These are phyloP conservation scores for Schizotus pectinicornis DNA, from an alignment of 2,888 invertebrate genomes.

Conservation along the genomic window DNA sequence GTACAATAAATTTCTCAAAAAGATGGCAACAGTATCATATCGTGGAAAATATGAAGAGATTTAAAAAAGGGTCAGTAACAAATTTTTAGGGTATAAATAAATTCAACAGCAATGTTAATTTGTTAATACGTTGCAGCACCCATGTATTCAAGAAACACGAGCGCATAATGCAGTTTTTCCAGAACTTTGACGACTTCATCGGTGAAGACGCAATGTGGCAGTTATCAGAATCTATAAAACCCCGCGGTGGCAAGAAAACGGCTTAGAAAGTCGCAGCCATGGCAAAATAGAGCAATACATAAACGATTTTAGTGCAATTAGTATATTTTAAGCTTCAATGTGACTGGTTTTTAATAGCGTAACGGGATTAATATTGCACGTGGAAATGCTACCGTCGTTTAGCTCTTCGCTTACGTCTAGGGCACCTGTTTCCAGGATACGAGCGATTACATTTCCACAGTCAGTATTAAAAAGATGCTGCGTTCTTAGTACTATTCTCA, in stretches of 20 bases:
- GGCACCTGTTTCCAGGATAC: too few species aligned
- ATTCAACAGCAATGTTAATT: too few species aligned
- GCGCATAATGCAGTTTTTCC: slow-evolving; percentile 92
- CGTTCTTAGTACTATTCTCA: too few species aligned
- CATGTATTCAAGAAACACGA: slow-evolving; percentile 94
- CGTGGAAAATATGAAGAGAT: slow-evolving; percentile 96
- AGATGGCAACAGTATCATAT: slow-evolving; percentile 99
- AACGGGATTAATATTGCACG: neutral
- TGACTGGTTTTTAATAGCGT: neutral
- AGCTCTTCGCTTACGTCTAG: neutral
- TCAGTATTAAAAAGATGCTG: too few species aligned
- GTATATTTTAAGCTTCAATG: neutral
- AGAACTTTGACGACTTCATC: slow-evolving; percentile 94
- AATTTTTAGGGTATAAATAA: too few species aligned
- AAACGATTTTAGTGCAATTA: slow-evolving; percentile 40
- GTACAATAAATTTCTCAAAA: slow-evolving; percentile 93
- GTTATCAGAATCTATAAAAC: slow-evolving; percentile 96
- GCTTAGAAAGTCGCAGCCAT: slow-evolving; percentile 25
- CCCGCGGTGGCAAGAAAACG: slow-evolving; percentile 72
- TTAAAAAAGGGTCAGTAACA: slow-evolving; percentile 94
- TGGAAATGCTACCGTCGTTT: neutral
- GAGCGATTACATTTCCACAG: too few species aligned
- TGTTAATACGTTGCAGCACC: slow-evolving; percentile 67
- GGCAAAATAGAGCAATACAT: slow-evolving; percentile 25
- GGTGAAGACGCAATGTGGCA: slow-evolving; percentile 99